These are phyloP conservation scores for Marronus borbonicus DNA, from an alignment of 2,888 invertebrate species.

Conservation along the genomic window DNA sequence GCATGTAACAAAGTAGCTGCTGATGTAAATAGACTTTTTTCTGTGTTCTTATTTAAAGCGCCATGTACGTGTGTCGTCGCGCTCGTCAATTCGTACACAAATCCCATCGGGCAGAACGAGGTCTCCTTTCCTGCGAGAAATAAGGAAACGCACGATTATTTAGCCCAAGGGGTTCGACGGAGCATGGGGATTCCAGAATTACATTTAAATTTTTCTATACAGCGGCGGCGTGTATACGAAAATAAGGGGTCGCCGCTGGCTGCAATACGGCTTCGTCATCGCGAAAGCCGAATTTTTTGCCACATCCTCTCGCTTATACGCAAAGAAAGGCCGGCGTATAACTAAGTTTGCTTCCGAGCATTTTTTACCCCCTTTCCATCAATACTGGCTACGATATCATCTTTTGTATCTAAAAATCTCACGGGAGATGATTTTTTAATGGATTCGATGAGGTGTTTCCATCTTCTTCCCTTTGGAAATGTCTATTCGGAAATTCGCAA, in stretches of 20 bases:
- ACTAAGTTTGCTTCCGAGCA: slow-evolving; percentile 33
- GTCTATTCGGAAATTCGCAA: slow-evolving; percentile 2
- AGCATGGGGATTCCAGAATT: slow-evolving; percentile 43
- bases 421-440: slow-evolving; percentile 46
- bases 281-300: slow-evolving; percentile 12
- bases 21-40: slow-evolving; percentile 29
- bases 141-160: slow-evolving; percentile 44
- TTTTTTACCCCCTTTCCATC: slow-evolving; percentile 37
- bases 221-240: slow-evolving; percentile 7
- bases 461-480: not conserved
- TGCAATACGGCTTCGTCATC: slow-evolving; percentile 40
- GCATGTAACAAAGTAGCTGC: not conserved
- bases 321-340: slow-evolving; percentile 31
- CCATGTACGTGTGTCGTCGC: slow-evolving; percentile 12
- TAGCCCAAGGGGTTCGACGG: slow-evolving; percentile 32
- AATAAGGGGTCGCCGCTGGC: slow-evolving; percentile 1
- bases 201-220: slow-evolving; percentile 43
- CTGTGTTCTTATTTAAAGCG: slow-evolving; percentile 21
- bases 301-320: not conserved
- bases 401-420: slow-evolving; percentile 47
- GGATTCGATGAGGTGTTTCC: slow-evolving; percentile 15
- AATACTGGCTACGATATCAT: slow-evolving; percentile 35
- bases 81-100: slow-evolving; percentile 39
- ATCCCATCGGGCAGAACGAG: slow-evolving; percentile 26
- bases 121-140: slow-evolving; percentile 16